Evolutionary conservation across 2,888 invertebrate species (phyloP).

Genomic region (Dryobotodes eremita): DNA sequence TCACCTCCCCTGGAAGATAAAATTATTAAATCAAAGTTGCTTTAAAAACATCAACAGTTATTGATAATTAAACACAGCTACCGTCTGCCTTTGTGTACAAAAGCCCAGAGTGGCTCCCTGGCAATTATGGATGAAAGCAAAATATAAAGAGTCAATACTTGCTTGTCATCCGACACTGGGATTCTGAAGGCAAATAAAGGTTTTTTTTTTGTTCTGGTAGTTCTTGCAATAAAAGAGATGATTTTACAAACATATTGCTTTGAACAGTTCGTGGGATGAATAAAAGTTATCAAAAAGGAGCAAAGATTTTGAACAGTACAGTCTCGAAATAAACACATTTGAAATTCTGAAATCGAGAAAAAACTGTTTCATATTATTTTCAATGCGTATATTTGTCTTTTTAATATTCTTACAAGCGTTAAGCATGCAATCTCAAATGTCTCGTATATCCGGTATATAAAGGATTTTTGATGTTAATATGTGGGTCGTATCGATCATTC

Average conservation of each 20-base stretch:
- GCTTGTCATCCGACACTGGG: constrained; percentile 49
- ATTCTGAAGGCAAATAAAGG: constrained; percentile 38
- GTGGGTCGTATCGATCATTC: constrained; percentile 60
- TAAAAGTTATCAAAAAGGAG: background rate
- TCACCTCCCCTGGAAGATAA: background rate
- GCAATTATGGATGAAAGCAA: constrained; percentile 57
- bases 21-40: constrained; percentile 3
- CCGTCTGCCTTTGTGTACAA: constrained; percentile 45
- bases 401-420: constrained; percentile 33
- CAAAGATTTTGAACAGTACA: background rate
- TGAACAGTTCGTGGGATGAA: background rate
- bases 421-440: constrained; percentile 47
- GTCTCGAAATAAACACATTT: background rate
- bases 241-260: constrained; percentile 23
- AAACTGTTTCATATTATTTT: constrained; percentile 1
- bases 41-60: constrained; percentile 21
- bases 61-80: constrained; percentile 34
- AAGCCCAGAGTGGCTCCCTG: constrained; percentile 45
- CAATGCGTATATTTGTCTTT: constrained; percentile 26
- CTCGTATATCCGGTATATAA: constrained; percentile 53
- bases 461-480: constrained; percentile 51
- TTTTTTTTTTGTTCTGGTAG: constrained; percentile 15
- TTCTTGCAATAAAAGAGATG: constrained; percentile 15
- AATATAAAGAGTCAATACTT: constrained; percentile 57
- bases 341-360: background rate